Evolutionary conservation across 1,140 invertebrate species (phyloP), one percentile per base, ranked within the genome.

Genomic region (Heliothis subflexa): DNA sequence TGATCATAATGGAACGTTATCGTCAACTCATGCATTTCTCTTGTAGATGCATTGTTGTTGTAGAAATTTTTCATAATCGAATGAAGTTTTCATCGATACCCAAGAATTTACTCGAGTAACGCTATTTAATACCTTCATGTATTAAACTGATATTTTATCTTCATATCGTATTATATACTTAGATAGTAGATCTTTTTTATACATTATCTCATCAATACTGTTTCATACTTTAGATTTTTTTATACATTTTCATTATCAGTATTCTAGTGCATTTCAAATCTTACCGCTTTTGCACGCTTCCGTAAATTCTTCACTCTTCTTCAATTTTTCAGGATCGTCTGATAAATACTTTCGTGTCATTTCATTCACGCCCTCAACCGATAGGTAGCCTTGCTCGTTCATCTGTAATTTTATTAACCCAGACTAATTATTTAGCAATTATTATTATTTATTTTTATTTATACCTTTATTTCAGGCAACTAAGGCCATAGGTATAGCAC

Each of bases 211-310:
- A n/a, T n/a, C n/a, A n/a, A 52, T 52, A 54, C 50, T 54, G 5
- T 54, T 0, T 54, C 0, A 2, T n/a, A n/a, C 16, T 25, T 10
- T 7, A 59, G 10, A 12, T 25, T 25, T 21, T 28, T 10, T 10
- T 12, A n/a, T 7, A 28, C 7, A 12, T 33, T 33, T 7, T 13
- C 57, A n/a, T 13, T 1, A 40, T 33, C 33, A 33, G 33, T 33
- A 4, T 33, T 33, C 33, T 33, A 5, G 3, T 33, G 3, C 5
- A 40, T 40, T 40, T 40, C 33, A 33, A 33, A 33, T 0, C 33
- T 40, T 87, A 94, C 92, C 91, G 50, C 70, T 79, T 81, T 83
- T 88, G 74, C 92, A 94, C 2, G 86, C 88, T 0, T 91, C 84
- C 13, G 84, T 85, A 78, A 91, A 92, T 25, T 88, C 73, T 55